Evolutionary conservation across 1,140 invertebrate genomes (phyloP).

Genomic region (Orchestia grillus): DNA sequence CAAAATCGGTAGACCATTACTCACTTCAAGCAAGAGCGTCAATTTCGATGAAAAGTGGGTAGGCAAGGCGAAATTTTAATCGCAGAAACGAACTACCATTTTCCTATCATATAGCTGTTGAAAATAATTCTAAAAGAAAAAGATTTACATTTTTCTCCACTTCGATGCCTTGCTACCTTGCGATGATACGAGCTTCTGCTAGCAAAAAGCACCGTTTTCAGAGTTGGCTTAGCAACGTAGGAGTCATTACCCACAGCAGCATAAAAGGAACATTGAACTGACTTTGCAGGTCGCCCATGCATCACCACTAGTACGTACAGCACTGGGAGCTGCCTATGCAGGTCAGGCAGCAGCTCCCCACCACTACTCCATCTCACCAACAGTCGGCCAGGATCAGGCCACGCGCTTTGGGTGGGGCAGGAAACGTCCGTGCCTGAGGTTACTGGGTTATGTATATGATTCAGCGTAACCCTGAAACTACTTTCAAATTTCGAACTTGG

Average conservation of each 20-base stretch:
- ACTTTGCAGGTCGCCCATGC: background rate
- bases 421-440: background rate
- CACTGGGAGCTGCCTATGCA: background rate
- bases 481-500: constrained; percentile 1
- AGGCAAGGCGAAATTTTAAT: background rate
- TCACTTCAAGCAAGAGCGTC: background rate
- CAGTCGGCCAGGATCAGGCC: background rate
- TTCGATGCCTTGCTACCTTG: too few relatives aligned
- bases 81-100: too few relatives aligned
- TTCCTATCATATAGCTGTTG: too few relatives aligned
- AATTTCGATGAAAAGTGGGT: background rate
- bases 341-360: background rate
- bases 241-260: too few relatives aligned
- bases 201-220: too few relatives aligned
- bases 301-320: too few relatives aligned
- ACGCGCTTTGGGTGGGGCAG: constrained; percentile 13
- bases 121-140: too few relatives aligned
- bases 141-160: too few relatives aligned
- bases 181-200: too few relatives aligned
- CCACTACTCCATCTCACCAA: background rate
- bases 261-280: background rate
- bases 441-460: constrained; percentile 25
- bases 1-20: background rate
- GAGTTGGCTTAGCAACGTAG: too few relatives aligned
- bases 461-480: background rate